These are phyloP conservation scores for Zeus faber DNA, from an alignment of 2,113 vertebrate species.

Conservation along the genomic window DNA sequence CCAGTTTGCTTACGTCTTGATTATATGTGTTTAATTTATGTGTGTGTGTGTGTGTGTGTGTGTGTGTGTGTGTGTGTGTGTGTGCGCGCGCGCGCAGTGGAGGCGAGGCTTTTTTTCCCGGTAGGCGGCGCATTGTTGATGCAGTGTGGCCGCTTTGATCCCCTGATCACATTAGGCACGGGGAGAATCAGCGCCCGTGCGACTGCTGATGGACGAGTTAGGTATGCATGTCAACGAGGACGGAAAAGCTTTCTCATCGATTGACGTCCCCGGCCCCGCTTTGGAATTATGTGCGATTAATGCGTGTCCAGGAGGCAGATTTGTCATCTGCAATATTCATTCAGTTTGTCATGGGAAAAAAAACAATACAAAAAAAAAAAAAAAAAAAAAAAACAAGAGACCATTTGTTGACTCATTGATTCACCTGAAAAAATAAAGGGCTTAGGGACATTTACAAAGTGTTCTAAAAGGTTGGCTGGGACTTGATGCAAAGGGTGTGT, in stretches of 20 bases:
- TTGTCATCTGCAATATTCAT: constrained; percentile 17
- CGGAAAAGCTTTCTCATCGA: constrained; percentile 9
- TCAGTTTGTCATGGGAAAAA: no score
- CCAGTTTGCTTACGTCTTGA: neutral
- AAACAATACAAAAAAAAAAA: no score
- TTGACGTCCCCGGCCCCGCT: neutral
- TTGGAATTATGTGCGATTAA: constrained; percentile 20
- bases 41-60: constrained; percentile 6
- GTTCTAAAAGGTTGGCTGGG: constrained; percentile 24
- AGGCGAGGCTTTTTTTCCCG: neutral
- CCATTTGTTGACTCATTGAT: constrained; percentile 36
- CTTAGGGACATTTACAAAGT: neutral
- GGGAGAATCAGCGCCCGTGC: constrained; percentile 1
- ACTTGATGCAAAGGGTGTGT: constrained; percentile 36
- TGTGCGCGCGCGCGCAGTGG: neutral
- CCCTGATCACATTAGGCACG: constrained; percentile 33
- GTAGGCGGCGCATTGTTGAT: constrained; percentile 8
- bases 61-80: constrained; percentile 1
- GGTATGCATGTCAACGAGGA: neutral
- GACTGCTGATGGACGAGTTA: constrained; percentile 5
- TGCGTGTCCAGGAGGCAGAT: constrained; percentile 7
- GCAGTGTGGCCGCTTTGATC: constrained; percentile 16
- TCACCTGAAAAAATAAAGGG: constrained; percentile 13
- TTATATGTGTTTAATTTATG: neutral
- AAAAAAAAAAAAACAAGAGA: no score